Percentiles rank a stretch among this genome's conserved stretches.
Conservation (phyloP, 2,797 vertebrate species). For the Oceanodroma leucorhoa region DNA sequence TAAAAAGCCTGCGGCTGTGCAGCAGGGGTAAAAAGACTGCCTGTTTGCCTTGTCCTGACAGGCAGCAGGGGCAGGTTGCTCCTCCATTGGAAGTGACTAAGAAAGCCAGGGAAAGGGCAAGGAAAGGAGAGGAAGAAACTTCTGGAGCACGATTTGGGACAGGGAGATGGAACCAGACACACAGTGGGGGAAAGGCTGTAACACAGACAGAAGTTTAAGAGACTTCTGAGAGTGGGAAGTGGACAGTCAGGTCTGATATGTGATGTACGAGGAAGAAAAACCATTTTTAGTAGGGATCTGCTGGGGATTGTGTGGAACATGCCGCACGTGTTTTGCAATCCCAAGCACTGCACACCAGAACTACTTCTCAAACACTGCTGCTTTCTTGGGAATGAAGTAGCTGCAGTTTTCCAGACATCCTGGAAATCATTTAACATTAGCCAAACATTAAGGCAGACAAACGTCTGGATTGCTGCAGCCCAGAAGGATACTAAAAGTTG, state of each 20-base stretch:
- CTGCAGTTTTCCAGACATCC: not conserved
- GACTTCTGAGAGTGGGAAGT: not conserved
- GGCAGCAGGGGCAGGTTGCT: not conserved
- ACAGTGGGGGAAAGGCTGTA: not conserved
- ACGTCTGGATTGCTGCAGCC: fast-evolving
- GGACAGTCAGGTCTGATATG: not conserved
- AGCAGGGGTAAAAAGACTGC: not conserved
- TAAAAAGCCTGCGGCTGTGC: fast-evolving
- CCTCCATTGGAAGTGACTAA: not conserved
- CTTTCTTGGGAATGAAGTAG: not conserved
- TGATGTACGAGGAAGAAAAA: not conserved
- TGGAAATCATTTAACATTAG: not conserved
- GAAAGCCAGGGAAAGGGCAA: not conserved
- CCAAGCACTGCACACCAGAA: not conserved
- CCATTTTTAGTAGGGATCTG: not conserved
- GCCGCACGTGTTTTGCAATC: not conserved
- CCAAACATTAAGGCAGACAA: not conserved
- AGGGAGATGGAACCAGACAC: not conserved
- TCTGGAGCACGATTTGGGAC: not conserved
- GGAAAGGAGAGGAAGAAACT: not conserved
- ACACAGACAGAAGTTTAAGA: not conserved
- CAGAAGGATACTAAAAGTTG: not conserved
- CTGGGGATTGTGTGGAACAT: not conserved
- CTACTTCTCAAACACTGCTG: not conserved
- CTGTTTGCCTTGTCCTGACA: not conserved